Evolutionary conservation across 2,797 vertebrate genomes (phyloP).

Genomic region (Nasua narica): DNA sequence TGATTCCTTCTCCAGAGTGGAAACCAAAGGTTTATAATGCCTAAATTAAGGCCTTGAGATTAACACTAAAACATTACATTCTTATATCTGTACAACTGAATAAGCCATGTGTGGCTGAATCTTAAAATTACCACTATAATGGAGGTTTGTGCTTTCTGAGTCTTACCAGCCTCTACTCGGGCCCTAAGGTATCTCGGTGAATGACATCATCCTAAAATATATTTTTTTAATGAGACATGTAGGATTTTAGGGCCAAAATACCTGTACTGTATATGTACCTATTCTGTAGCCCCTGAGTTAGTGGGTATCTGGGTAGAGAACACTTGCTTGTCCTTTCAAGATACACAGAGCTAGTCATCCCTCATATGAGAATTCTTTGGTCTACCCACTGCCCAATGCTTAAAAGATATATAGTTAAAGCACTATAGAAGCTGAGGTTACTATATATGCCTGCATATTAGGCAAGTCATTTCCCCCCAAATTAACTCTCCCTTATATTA

Average conservation of each 20-base stretch:
- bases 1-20: conserved; percentile 32
- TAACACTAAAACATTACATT: conserved; percentile 37
- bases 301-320: neutral
- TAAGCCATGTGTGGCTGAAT: neutral
- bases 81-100: conserved; percentile 37
- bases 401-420: neutral
- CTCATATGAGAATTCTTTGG: neutral
- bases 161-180: neutral
- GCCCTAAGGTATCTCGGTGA: neutral
- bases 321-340: neutral
- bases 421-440: neutral
- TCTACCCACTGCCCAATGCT: neutral
- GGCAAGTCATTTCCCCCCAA: neutral
- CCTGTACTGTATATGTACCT: neutral
- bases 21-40: conserved; percentile 47
- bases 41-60: conserved; percentile 57
- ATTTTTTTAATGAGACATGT: neutral
- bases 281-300: neutral
- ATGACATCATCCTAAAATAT: neutral
- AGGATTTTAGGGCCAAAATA: neutral
- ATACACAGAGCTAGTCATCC: neutral
- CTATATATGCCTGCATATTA: neutral
- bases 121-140: conserved; percentile 9
- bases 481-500: neutral
- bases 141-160: neutral